Evolutionary conservation across 2,888 invertebrate species (phyloP), one percentile per base, ranked within the genome.

Genomic region (Aleiodes alternator): DNA sequence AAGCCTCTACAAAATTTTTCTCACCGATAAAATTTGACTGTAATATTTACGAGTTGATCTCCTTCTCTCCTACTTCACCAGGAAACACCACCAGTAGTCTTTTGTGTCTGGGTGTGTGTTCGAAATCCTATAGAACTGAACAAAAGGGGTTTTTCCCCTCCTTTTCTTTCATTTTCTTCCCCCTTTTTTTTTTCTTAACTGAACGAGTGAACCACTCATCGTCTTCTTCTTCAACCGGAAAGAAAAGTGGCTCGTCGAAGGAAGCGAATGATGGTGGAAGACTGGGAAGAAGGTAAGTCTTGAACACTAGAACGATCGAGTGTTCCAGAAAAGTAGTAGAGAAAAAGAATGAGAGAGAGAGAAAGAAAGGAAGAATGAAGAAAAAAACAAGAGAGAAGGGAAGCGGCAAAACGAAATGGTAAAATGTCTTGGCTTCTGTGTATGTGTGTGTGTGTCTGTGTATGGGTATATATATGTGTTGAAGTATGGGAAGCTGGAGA

Each of bases 31-130:
- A 85, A 85, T 84, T 84, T 82, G 80, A 82, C 14, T 83, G 78
- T 82, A 85, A 85, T 85, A 85, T 85, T 85, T 85, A 85, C 85
- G 84, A 82, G 76, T 72, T 73, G 80, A 79, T 83, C 78, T 80
- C 76, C 61, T 72, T 51, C 16, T 50, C 69, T 69, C n/a, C n/a
- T 64, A 11, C 43, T 75, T 56, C 9, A 77, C 78, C 72, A 72
- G 66, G 73, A 16, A 76, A 66, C 34, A 72, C 76, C 68, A 23
- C 51, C 77, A 76, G 75, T 76, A 38, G 57, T 73, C 80, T 81
- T 83, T 84, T 81, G 80, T 83, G 79, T 79, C 78, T 57, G 75
- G 76, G 69, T 79, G 77, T 79, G 77, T 78, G 80, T 82, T 82
- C 81, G 75, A 78, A 79, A 82, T 80, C 82, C 79, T 80, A 78